Evolutionary conservation across 2,797 vertebrate species (phyloP).

Genomic region (Megaceryle alcyon): DNA sequence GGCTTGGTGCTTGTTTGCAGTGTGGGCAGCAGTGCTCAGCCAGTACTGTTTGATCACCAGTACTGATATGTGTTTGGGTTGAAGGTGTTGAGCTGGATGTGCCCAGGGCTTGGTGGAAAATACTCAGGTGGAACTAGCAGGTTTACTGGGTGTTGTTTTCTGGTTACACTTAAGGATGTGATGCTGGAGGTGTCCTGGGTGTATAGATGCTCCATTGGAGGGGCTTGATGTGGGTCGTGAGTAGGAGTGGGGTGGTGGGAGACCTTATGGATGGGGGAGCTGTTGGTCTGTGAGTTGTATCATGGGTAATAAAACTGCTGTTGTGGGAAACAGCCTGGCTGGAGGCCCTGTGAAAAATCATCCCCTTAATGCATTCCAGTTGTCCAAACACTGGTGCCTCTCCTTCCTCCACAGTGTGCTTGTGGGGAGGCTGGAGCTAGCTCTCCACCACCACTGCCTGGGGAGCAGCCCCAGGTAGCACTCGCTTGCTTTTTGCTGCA

Average conservation of each 20-base stretch:
- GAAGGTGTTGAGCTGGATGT: slow-evolving; percentile 1
- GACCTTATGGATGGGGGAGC: background rate
- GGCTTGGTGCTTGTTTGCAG: background rate
- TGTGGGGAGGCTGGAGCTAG: background rate
- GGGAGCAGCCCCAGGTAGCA: background rate
- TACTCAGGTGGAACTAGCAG: rapidly evolving
- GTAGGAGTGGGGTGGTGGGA: background rate
- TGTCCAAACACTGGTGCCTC: slow-evolving; percentile 84
- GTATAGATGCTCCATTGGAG: rapidly evolving
- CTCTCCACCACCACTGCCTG: background rate
- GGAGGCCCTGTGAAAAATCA: slow-evolving; percentile 69
- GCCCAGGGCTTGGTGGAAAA: background rate
- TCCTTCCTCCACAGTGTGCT: background rate
- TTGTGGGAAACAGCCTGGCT: slow-evolving; percentile 67
- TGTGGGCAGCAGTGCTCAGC: rapidly evolving
- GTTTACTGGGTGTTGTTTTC: background rate
- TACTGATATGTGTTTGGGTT: background rate
- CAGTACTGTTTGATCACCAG: background rate
- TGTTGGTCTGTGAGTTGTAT: slow-evolving; percentile 60
- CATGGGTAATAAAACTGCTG: slow-evolving; percentile 51
- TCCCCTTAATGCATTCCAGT: slow-evolving; percentile 83
- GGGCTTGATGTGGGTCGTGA: background rate
- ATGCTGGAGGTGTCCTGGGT: background rate
- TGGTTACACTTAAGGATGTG: rapidly evolving
- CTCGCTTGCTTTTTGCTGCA: background rate